Conservation (phyloP, 2,113 vertebrate genomes). For the Phyllopteryx taeniolatus region DNA sequence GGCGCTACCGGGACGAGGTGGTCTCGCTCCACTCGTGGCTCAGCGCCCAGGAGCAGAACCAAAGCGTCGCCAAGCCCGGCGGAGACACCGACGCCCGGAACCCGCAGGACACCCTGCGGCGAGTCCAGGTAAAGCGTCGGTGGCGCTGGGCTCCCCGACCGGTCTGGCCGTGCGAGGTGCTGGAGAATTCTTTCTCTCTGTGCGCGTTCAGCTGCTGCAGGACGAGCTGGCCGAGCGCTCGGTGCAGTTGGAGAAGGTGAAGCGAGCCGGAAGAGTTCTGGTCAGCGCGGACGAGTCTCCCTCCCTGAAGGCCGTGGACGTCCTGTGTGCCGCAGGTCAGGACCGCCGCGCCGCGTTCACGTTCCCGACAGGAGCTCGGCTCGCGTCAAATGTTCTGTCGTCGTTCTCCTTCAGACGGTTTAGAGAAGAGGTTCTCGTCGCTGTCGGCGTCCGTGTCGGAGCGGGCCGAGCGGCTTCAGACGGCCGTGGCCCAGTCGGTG, state of each 20-base stretch:
- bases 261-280: slow-evolving; percentile 80
- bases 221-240: slow-evolving; percentile 88
- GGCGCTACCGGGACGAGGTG: slow-evolving; percentile 87
- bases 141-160: neutral
- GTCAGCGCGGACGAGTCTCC: slow-evolving; percentile 82
- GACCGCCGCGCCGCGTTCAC: neutral
- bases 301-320: slow-evolving; percentile 71
- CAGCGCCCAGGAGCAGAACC: slow-evolving; percentile 77
- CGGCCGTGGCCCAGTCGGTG: slow-evolving; percentile 89
- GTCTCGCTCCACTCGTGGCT: slow-evolving; percentile 84
- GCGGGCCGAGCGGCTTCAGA: slow-evolving; percentile 87
- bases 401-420: slow-evolving; percentile 69
- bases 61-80: slow-evolving; percentile 70
- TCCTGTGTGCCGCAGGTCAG: slow-evolving; percentile 84
- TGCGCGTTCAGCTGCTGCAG: slow-evolving; percentile 79
- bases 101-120: slow-evolving; percentile 80
- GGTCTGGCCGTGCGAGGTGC: neutral
- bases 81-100: slow-evolving; percentile 79
- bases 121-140: slow-evolving; percentile 77
- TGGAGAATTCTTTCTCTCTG: neutral
- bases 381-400: neutral
- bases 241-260: slow-evolving; percentile 90
- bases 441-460: slow-evolving; percentile 80
- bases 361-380: neutral
- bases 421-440: slow-evolving; percentile 79